Conservation (phyloP, 2,888 invertebrate genomes). For the Andrena bicolor region DNA sequence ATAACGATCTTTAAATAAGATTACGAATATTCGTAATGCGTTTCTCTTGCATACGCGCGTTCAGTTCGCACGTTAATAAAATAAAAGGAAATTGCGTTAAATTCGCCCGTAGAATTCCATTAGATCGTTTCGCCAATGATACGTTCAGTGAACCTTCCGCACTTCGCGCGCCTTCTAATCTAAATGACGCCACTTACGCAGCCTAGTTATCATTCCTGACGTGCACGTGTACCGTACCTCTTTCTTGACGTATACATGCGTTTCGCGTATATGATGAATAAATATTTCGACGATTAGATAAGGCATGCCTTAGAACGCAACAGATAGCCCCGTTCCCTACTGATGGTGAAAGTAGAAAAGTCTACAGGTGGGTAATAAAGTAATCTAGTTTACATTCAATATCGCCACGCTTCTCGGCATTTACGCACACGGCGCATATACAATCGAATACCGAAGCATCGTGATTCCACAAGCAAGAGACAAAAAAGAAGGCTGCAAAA, state of each 20-base stretch:
- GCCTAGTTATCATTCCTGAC: constrained; percentile 53
- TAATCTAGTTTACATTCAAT: constrained; percentile 3
- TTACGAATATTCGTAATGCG: not conserved
- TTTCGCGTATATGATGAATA: constrained; percentile 57
- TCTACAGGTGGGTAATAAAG: constrained; percentile 17
- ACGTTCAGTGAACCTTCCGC: constrained; percentile 29
- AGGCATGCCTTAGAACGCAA: constrained; percentile 48
- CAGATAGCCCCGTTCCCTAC: constrained; percentile 69
- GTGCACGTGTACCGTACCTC: constrained; percentile 59
- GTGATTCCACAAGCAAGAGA: not conserved
- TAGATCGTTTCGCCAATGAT: constrained; percentile 11
- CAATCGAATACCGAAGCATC: not conserved
- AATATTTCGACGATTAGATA: constrained; percentile 74
- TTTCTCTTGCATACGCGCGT: not conserved
- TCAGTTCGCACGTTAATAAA: not conserved
- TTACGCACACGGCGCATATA: not conserved
- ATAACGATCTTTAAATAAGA: not conserved
- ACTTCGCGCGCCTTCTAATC: constrained; percentile 40
- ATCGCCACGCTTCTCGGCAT: not conserved
- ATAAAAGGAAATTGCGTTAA: not conserved
- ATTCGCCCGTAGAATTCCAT: not conserved
- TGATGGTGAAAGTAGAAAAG: constrained; percentile 48
- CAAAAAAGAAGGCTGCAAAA: not conserved
- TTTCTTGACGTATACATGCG: constrained; percentile 55
- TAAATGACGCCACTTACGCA: constrained; percentile 56